Percentiles rank a stretch among this genome's conserved stretches.
phyloP scores from a whole-genome alignment of 2,888 invertebrate genomes.

The Drosophila flavopinicola region DNA sequence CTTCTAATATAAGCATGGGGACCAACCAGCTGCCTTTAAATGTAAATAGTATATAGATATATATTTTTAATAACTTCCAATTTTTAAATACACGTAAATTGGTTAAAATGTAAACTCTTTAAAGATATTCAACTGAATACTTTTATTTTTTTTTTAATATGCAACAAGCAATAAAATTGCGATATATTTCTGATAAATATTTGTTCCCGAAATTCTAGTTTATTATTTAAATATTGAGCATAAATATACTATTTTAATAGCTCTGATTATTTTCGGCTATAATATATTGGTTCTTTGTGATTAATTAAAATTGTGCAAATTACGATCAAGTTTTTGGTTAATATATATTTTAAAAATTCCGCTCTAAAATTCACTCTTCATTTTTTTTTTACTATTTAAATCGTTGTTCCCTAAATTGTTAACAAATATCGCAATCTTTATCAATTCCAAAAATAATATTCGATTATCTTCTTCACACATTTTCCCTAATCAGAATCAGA shows the following conservation, averaged over 20 bases:
- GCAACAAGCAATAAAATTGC: slow-evolving; percentile 29
- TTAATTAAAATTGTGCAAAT: neutral
- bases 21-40: slow-evolving; percentile 48
- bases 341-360: neutral
- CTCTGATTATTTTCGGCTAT: neutral
- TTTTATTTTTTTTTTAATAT: slow-evolving; percentile 11
- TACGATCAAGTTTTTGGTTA: neutral
- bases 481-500: slow-evolving; percentile 71
- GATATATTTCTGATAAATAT: slow-evolving; percentile 11
- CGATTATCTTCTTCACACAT: slow-evolving; percentile 20
- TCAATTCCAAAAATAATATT: slow-evolving; percentile 23
- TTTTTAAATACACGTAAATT: slow-evolving; percentile 5
- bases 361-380: slow-evolving; percentile 7
- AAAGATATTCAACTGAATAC: slow-evolving; percentile 34
- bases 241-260: neutral
- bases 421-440: slow-evolving; percentile 18
- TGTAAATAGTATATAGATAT: slow-evolving; percentile 5
- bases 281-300: slow-evolving; percentile 8
- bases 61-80: slow-evolving; percentile 9
- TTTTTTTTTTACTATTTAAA: neutral
- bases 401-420: slow-evolving; percentile 42
- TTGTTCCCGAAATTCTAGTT: slow-evolving; percentile 23
- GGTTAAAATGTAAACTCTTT: slow-evolving; percentile 31
- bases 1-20: slow-evolving; percentile 29
- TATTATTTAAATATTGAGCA: too few species aligned